These are phyloP conservation scores for Lepus americanus DNA, from an alignment of 2,113 vertebrate species.

Conservation along the genomic window DNA sequence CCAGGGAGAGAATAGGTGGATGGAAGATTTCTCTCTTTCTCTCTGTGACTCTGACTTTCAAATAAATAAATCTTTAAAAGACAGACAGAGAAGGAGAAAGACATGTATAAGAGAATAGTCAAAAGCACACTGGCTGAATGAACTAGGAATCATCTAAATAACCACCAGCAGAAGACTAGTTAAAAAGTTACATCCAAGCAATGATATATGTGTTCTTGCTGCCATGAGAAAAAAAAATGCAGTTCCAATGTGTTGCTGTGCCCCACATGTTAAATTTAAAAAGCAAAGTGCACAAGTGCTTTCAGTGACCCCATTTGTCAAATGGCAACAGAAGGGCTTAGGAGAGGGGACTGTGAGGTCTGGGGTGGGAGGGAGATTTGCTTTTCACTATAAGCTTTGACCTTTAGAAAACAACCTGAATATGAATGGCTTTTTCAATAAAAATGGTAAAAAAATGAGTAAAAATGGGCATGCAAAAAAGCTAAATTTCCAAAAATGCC, in stretches of 20 bases:
- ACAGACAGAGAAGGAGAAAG: too few species aligned
- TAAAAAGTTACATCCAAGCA: not conserved
- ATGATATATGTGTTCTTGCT: not conserved
- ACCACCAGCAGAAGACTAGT: not conserved
- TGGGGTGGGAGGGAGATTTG: not conserved
- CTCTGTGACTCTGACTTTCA: too few species aligned
- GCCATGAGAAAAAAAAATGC: not conserved
- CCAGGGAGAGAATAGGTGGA: too few species aligned
- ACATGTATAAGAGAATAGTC: not conserved
- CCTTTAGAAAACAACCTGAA: not conserved
- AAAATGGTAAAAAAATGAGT: constrained; percentile 14
- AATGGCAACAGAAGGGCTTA: not conserved
- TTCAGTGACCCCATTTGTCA: not conserved
- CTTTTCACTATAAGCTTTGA: constrained; percentile 15
- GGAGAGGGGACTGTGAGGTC: not conserved
- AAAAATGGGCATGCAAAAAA: not conserved
- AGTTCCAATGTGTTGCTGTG: not conserved
- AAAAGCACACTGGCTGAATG: not conserved
- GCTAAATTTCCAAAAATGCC: not conserved
- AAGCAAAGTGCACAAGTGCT: not conserved
- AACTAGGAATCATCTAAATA: constrained; percentile 51
- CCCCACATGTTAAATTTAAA: not conserved
- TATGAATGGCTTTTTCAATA: constrained; percentile 23
- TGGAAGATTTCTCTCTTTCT: too few species aligned
- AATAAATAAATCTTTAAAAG: too few species aligned